Percentiles rank a stretch among this genome's conserved stretches.
phyloP scores from a whole-genome alignment of 2,888 invertebrate species.

The Tubulanus polymorphus region DNA sequence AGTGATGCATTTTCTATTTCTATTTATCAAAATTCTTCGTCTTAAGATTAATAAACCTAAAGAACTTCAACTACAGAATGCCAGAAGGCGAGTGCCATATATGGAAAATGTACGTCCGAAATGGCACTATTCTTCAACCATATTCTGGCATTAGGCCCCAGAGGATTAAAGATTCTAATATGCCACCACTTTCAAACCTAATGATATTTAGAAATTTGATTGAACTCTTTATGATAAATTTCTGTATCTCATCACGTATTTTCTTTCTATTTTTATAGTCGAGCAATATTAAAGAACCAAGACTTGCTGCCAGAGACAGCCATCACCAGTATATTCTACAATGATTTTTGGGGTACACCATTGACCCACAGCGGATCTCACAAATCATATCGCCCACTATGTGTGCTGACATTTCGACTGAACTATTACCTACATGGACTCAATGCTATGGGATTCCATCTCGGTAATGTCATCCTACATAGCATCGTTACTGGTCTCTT shows the following conservation, averaged over 20 bases:
- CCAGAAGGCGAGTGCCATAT: no score
- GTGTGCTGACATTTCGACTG: slow-evolving; percentile 81
- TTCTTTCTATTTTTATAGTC: slow-evolving; percentile 63
- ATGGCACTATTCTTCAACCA: no score
- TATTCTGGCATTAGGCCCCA: no score
- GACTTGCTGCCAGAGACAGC: slow-evolving; percentile 79
- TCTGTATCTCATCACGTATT: slow-evolving; percentile 14
- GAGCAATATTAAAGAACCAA: slow-evolving; percentile 90
- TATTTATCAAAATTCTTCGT: no score
- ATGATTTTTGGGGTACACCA: slow-evolving; percentile 99
- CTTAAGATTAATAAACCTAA: no score
- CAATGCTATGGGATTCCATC: slow-evolving; percentile 68
- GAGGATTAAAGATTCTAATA: no score
- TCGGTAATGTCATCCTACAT: slow-evolving; percentile 81
- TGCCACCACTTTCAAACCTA: background rate
- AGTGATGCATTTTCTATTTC: no score
- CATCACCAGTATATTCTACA: slow-evolving; percentile 74
- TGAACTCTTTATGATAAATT: background rate
- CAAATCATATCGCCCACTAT: slow-evolving; percentile 92
- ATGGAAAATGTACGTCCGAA: no score
- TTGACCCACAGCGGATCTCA: slow-evolving; percentile 88
- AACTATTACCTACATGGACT: slow-evolving; percentile 68
- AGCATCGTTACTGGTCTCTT: slow-evolving; percentile 79
- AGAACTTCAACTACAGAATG: no score
- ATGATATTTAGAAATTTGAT: background rate